phyloP scores from a whole-genome alignment of 2,113 vertebrate species.

The Jacana jacana region DNA sequence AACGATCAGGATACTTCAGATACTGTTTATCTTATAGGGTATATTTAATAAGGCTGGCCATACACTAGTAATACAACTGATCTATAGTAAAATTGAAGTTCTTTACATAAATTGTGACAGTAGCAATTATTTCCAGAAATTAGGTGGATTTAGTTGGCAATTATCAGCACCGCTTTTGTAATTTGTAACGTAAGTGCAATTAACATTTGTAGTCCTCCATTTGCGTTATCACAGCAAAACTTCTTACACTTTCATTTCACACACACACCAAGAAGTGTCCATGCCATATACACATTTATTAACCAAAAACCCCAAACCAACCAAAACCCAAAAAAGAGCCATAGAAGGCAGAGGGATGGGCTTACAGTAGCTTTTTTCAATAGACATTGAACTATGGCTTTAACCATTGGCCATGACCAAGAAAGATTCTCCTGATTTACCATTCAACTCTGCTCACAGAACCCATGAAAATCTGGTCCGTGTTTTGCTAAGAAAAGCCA shows the following conservation, averaged over 20 bases:
- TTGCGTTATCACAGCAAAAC: not conserved
- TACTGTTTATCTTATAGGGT: not conserved
- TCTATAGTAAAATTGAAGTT: not conserved
- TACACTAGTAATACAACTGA: not conserved
- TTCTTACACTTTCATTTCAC: not conserved
- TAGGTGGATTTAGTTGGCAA: not conserved
- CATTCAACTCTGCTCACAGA: not conserved
- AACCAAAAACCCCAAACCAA: too few species aligned
- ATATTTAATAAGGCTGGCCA: not conserved
- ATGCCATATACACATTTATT: not conserved
- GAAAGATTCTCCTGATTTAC: not conserved
- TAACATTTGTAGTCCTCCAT: not conserved
- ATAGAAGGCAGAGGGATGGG: not conserved
- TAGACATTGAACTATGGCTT: not conserved
- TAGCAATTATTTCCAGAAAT: not conserved
- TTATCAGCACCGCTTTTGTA: not conserved
- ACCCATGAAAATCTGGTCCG: not conserved
- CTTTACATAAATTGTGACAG: not conserved
- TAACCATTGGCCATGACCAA: not conserved
- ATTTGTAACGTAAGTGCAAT: not conserved
- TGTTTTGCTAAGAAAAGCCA: conserved; percentile 8
- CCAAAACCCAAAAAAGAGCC: not conserved
- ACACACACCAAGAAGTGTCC: not conserved
- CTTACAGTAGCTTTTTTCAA: not conserved
- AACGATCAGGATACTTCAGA: not conserved